phyloP scores from a whole-genome alignment of 2,888 invertebrate species.

The Sinotaia quadrata region DNA sequence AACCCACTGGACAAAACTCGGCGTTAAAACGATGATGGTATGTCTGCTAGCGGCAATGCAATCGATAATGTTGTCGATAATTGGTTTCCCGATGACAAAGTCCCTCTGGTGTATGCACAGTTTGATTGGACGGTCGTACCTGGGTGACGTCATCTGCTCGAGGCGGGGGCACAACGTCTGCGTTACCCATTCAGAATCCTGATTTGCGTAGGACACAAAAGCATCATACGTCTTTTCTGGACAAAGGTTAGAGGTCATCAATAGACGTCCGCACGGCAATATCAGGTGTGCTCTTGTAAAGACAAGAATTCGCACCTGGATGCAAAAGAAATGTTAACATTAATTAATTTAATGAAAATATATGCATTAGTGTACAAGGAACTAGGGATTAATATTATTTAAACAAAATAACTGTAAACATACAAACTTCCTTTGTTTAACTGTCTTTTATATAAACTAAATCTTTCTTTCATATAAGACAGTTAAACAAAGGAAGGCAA shows the following conservation, averaged over 20 bases:
- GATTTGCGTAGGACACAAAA: constrained; percentile 90
- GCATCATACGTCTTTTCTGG: constrained; percentile 79
- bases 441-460: too few relatives aligned
- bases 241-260: background rate
- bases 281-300: constrained; percentile 57
- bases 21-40: constrained; percentile 89
- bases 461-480: too few relatives aligned
- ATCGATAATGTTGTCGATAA: constrained; percentile 90
- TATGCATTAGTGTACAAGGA: too few relatives aligned
- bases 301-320: constrained; percentile 49
- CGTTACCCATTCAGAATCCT: constrained; percentile 89
- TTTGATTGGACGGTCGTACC: too few relatives aligned
- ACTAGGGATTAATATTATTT: too few relatives aligned
- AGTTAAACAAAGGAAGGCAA: too few relatives aligned
- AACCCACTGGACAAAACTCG: constrained; percentile 87
- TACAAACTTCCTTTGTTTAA: too few relatives aligned
- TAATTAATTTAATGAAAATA: background rate
- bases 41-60: constrained; percentile 89
- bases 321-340: constrained; percentile 1
- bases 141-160: too few relatives aligned
- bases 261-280: constrained; percentile 46
- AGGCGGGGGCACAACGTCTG: constrained; percentile 85
- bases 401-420: too few relatives aligned
- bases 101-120: constrained; percentile 60
- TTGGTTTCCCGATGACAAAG: constrained; percentile 68